Evolutionary conservation across 2,113 vertebrate species (phyloP), one percentile per base, ranked within the genome.

Genomic region (Athene cunicularia): DNA sequence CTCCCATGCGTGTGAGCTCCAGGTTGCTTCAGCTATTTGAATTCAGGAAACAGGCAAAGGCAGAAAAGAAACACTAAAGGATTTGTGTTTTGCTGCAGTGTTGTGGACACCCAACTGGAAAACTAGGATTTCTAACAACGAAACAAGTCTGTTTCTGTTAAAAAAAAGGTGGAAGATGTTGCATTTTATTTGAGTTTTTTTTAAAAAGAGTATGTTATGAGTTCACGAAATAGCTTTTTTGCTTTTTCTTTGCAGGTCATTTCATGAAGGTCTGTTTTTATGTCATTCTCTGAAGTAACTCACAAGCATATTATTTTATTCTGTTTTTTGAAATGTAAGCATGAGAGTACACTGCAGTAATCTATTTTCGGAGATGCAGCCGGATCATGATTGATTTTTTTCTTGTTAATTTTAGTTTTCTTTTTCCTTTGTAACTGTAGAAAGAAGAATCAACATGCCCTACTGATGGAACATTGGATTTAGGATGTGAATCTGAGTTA

Each of bases 401-500:
- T 88, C 30, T 72, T 95, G 49, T 86, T 96, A 92, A 91, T 88
- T 95, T 60, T 91, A 68, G 56, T 88, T 97, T 94, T 95, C 67
- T 95, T 88, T 68, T 94, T 60, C 32, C 86, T 93, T 95, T 95
- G 95, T 80, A 89, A 90, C 84, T 90, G 22, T 80, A 99, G 98
- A 99, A 98, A 97, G 98, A 99, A 97, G 98, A 98, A 96, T 98
- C 98, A 45, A 93, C 98, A 80, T 98, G 98, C 96, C 96, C 98
- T 80, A 89, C 94, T 94, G 98, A 98, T 91, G 98, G 98, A 96
- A 97, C 98, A 20, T 86, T 98, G 98, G 98, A 98, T 98, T 97
- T 98, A 98, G 98, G 98, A 97, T 98, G 98, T 96, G 98, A 99
- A 90, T 98, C 98, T 88, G 98, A 99, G 90, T 96, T 98, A 97